Percentiles rank a stretch among this genome's conserved stretches.
phyloP scores from a whole-genome alignment of 1,140 invertebrate species.

The Phocides pigmalion region DNA sequence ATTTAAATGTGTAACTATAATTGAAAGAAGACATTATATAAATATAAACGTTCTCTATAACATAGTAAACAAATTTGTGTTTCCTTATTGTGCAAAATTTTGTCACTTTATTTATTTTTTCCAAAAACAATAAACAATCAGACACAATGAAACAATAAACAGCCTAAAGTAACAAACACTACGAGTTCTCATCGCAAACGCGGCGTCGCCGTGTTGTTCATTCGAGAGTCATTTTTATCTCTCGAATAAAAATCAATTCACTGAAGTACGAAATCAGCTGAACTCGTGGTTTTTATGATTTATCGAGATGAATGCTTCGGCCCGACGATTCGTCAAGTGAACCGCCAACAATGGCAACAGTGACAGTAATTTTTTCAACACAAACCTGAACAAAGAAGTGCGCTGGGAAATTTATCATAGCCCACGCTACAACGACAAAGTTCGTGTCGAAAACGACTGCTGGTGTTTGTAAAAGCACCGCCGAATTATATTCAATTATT shows the following conservation, averaged over 20 bases:
- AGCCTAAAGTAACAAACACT: conserved; percentile 17
- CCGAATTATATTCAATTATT: conserved; percentile 32
- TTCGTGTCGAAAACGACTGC: conserved; percentile 61
- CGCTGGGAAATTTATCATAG: conserved; percentile 60
- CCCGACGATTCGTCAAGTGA: conserved; percentile 42
- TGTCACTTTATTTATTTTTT: background rate
- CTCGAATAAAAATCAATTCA: conserved; percentile 25
- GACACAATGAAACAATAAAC: background rate
- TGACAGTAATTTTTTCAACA: conserved; percentile 50
- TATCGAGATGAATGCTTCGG: conserved; percentile 24
- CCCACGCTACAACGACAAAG: conserved; percentile 56
- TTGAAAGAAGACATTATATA: too few species aligned
- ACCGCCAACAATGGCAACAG: conserved; percentile 49
- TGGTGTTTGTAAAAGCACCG: conserved; percentile 32
- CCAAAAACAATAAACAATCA: background rate
- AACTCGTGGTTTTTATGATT: conserved; percentile 35
- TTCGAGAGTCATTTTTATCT: conserved; percentile 27
- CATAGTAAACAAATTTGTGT: too few species aligned
- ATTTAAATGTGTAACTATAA: too few species aligned
- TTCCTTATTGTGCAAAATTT: too few species aligned
- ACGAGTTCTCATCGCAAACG: conserved; percentile 15
- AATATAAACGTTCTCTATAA: too few species aligned
- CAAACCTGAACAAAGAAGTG: conserved; percentile 54
- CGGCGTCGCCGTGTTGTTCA: conserved; percentile 4
- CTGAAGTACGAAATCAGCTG: conserved; percentile 27